A percentile compares a stretch with the other conserved stretches of the same genome.
These are phyloP conservation scores for Argyra leucocephala DNA, from an alignment of 2,888 invertebrate genomes.

Conservation along the genomic window DNA sequence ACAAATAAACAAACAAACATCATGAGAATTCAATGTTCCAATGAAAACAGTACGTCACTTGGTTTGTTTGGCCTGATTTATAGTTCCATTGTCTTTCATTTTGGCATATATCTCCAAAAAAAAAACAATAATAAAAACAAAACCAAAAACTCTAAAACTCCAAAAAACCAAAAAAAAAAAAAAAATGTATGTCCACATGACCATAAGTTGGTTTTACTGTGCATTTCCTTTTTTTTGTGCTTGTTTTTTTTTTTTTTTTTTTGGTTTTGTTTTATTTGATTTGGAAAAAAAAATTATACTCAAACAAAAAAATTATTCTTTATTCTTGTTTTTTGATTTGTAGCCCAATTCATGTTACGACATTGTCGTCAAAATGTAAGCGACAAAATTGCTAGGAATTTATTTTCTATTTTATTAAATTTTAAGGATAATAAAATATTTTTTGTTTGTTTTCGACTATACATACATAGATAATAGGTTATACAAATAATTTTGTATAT, in stretches of 20 bases:
- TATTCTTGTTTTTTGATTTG: too few relatives aligned
- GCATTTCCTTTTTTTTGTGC: background rate
- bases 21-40: background rate
- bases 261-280: background rate
- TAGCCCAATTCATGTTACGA: too few relatives aligned
- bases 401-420: too few relatives aligned
- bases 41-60: slow-evolving; percentile 19
- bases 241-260: background rate
- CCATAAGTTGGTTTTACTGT: background rate
- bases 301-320: too few relatives aligned
- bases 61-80: slow-evolving; percentile 26
- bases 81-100: slow-evolving; percentile 30
- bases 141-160: background rate
- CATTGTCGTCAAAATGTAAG: too few relatives aligned
- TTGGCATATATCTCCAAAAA: slow-evolving; percentile 27
- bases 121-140: background rate
- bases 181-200: background rate
- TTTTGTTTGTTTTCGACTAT: too few relatives aligned
- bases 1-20: background rate
- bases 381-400: too few relatives aligned
- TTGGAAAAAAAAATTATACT: background rate
- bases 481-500: too few relatives aligned
- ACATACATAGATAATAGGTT: too few relatives aligned
- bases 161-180: background rate
- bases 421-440: too few relatives aligned